These are phyloP conservation scores for Aplysia californica DNA, from an alignment of 1,140 invertebrate genomes.

Conservation along the genomic window DNA sequence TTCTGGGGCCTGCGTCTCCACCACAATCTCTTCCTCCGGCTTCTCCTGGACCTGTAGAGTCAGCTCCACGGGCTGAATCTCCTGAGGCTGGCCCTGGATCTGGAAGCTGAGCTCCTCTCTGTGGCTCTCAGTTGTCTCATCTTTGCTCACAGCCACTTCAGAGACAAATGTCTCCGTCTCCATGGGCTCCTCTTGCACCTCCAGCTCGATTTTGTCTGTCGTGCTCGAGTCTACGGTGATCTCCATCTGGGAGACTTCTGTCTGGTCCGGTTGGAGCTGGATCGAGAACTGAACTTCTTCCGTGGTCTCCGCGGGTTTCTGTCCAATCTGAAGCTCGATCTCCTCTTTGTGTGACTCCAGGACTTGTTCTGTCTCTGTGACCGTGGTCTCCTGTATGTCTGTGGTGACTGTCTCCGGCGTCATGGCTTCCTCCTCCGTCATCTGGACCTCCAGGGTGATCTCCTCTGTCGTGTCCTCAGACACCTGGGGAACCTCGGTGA, in stretches of 20 bases:
- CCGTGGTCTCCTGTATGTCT: conserved; percentile 30
- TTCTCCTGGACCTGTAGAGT: conserved; percentile 33
- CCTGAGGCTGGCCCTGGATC: conserved; percentile 40
- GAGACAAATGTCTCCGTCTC: conserved; percentile 31
- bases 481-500: conserved; percentile 16
- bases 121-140: conserved; percentile 30
- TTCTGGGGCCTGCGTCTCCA: conserved; percentile 22
- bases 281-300: conserved; percentile 53
- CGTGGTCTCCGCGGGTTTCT: conserved; percentile 39
- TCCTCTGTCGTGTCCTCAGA: conserved; percentile 34
- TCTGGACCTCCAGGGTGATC: conserved; percentile 41
- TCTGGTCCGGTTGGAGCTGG: conserved; percentile 35
- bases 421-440: conserved; percentile 38
- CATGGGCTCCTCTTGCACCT: conserved; percentile 24
- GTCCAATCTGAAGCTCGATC: conserved; percentile 45
- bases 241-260: not conserved
- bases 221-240: too few species aligned
- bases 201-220: conserved; percentile 5
- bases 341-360: conserved; percentile 52
- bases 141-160: conserved; percentile 27
- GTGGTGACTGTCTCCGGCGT: conserved; percentile 38
- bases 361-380: conserved; percentile 39
- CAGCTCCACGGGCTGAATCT: conserved; percentile 29
- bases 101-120: conserved; percentile 46
- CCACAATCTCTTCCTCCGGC: conserved; percentile 15